Conservation (phyloP, 2,797 vertebrate genomes). For the Scomberomorus guttatus region DNA sequence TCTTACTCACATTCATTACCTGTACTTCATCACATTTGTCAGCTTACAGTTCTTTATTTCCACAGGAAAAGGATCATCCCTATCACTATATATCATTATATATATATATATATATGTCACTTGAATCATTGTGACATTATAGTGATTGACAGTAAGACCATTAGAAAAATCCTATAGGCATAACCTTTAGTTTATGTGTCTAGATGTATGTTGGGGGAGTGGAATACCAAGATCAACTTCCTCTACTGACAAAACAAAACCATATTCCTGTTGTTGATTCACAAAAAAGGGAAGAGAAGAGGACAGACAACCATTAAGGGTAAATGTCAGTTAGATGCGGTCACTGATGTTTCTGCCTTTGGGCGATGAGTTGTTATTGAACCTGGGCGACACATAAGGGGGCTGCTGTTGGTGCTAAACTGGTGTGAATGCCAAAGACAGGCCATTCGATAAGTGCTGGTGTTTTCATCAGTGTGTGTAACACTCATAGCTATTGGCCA, state of each 20-base stretch:
- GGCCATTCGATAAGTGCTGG: constrained; percentile 34
- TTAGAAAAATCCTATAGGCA: no score
- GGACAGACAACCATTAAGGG: constrained; percentile 12
- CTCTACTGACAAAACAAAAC: not conserved
- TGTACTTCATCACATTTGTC: not conserved
- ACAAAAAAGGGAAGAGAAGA: not conserved
- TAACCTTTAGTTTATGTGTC: no score
- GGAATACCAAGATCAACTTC: not conserved
- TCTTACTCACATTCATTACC: not conserved
- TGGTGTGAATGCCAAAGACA: constrained; percentile 40
- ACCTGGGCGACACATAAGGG: constrained; percentile 21
- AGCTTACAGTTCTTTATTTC: not conserved
- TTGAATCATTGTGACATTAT: no score
- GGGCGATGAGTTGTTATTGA: constrained; percentile 26
- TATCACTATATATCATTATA: no score
- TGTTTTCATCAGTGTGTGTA: constrained; percentile 51
- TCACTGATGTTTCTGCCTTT: constrained; percentile 27
- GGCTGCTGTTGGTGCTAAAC: constrained; percentile 39
- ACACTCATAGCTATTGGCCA: constrained; percentile 42
- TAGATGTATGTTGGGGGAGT: no score
- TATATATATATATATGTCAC: no score
- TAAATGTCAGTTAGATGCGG: constrained; percentile 34
- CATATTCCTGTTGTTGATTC: not conserved
- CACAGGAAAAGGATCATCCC: not conserved
- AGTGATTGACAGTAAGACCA: no score